Evolutionary conservation across 2,113 vertebrate species (phyloP).

Genomic region (Plotosus lineatus): DNA sequence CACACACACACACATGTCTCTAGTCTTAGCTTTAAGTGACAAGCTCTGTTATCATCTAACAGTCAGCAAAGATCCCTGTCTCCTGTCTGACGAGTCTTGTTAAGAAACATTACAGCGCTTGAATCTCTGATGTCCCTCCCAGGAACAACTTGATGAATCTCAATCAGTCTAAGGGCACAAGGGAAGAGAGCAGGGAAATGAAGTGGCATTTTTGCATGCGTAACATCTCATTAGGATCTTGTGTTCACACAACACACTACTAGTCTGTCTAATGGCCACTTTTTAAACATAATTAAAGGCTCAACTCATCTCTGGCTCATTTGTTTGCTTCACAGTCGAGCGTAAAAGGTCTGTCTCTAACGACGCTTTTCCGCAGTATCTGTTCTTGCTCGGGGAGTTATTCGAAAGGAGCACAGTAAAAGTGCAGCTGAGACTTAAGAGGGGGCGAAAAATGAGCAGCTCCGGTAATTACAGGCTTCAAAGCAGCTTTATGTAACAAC

Average conservation of each 20-base stretch:
- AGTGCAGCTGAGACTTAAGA: conserved; percentile 17
- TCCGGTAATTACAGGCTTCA: conserved; percentile 20
- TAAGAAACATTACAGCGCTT: conserved; percentile 71
- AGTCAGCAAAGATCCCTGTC: conserved; percentile 61
- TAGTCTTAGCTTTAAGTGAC: conserved; percentile 55
- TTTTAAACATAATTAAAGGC: conserved; percentile 18
- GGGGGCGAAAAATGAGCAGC: conserved; percentile 3
- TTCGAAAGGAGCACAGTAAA: conserved; percentile 22
- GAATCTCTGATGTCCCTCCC: conserved; percentile 66
- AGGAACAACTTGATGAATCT: conserved; percentile 65
- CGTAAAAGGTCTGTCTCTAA: conserved; percentile 30
- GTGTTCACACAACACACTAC: conserved; percentile 23
- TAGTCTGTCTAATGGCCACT: not conserved
- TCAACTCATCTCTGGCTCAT: not conserved
- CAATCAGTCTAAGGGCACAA: conserved; percentile 32
- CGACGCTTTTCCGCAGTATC: conserved; percentile 12
- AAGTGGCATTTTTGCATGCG: conserved; percentile 41
- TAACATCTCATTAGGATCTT: conserved; percentile 45
- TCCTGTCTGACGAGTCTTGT: conserved; percentile 65
- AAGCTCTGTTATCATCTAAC: conserved; percentile 56
- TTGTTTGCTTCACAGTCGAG: not conserved
- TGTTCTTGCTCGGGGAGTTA: not conserved
- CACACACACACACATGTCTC: conserved; percentile 25
- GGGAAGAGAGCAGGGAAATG: not conserved
- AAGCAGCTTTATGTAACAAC: conserved; percentile 15